Evolutionary conservation across 2,797 vertebrate species (phyloP).

Genomic region (Prunella strophiata): DNA sequence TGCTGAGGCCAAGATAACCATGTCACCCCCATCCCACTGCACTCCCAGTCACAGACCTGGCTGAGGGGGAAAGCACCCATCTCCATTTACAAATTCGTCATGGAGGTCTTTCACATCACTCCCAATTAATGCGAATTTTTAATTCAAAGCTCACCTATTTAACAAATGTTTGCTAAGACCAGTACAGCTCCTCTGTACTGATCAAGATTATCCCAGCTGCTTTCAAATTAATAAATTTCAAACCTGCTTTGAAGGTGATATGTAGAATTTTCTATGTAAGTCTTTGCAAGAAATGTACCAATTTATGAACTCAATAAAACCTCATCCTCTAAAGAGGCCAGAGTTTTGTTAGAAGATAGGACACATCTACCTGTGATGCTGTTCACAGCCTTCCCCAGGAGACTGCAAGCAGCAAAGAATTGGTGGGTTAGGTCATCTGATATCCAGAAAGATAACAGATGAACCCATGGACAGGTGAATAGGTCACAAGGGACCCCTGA

Average conservation of each 20-base stretch:
- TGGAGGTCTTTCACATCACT: background rate
- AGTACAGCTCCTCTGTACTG: background rate
- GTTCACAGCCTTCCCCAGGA: background rate
- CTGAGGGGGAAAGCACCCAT: background rate
- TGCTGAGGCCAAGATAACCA: slow-evolving; percentile 36
- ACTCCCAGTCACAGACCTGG: background rate
- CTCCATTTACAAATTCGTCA: background rate
- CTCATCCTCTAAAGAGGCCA: slow-evolving; percentile 14
- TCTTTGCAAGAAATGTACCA: background rate
- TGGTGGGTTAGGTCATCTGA: background rate
- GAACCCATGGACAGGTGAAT: background rate
- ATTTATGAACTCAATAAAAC: background rate
- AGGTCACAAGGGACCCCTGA: background rate
- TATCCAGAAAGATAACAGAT: background rate
- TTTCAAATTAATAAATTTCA: slow-evolving; percentile 1
- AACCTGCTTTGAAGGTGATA: background rate
- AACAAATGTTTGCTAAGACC: background rate
- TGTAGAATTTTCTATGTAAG: background rate
- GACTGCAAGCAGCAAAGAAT: background rate
- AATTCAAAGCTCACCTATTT: background rate
- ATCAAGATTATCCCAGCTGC: background rate
- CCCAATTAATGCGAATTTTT: background rate
- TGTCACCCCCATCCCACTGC: background rate
- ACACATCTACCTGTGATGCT: background rate
- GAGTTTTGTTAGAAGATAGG: background rate